These are phyloP conservation scores for Zaprionus lineosus DNA, from an alignment of 2,888 invertebrate genomes.

Conservation along the genomic window DNA sequence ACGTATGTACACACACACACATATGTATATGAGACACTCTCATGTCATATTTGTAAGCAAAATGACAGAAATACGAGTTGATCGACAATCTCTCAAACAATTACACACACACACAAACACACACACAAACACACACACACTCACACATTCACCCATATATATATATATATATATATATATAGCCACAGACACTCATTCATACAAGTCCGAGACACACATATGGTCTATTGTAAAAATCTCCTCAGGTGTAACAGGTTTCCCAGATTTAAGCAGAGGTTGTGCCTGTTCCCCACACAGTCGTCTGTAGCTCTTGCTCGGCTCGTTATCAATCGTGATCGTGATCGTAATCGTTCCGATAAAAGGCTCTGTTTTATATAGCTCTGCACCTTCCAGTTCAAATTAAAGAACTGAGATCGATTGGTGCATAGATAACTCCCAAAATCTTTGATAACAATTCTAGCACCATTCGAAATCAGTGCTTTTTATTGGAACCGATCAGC, in stretches of 20 bases:
- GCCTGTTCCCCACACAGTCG: slow-evolving; percentile 55
- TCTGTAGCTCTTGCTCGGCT: slow-evolving; percentile 44
- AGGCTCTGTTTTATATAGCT: neutral
- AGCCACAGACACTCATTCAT: too few species aligned
- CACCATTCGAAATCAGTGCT: slow-evolving; percentile 83
- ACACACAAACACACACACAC: too few species aligned
- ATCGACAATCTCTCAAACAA: slow-evolving; percentile 46
- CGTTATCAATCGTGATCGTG: slow-evolving; percentile 45
- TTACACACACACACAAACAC: too few species aligned
- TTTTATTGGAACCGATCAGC: slow-evolving; percentile 75
- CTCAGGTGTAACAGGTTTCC: slow-evolving; percentile 82
- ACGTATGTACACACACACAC: neutral
- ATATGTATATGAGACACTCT: neutral
- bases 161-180: too few species aligned
- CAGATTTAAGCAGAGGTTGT: slow-evolving; percentile 77
- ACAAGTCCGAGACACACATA: slow-evolving; percentile 21
- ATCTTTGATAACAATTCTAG: slow-evolving; percentile 69
- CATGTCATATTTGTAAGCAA: slow-evolving; percentile 2
- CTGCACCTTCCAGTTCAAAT: slow-evolving; percentile 57
- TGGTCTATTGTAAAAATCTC: slow-evolving; percentile 79
- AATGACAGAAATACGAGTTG: slow-evolving; percentile 65
- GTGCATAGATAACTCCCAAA: slow-evolving; percentile 76
- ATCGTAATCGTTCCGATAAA: neutral
- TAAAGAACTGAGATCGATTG: slow-evolving; percentile 82
- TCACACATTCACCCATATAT: too few species aligned